A percentile compares a stretch with the other conserved stretches of the same genome.
These are phyloP conservation scores for Empidonax alnorum DNA, from an alignment of 2,113 vertebrate genomes.

Conservation along the genomic window DNA sequence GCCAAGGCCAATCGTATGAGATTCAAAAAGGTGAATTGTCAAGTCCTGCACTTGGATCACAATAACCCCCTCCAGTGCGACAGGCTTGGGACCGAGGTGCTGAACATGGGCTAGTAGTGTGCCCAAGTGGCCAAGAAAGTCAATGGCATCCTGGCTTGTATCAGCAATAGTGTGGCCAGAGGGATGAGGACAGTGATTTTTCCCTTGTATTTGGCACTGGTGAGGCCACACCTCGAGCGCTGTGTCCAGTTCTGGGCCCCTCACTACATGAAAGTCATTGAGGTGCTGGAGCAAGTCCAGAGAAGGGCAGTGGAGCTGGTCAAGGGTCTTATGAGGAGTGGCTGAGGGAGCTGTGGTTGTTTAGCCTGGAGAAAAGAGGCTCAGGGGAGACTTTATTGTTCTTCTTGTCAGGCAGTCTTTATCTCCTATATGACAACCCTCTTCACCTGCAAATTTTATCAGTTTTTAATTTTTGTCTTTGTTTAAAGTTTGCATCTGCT, in stretches of 20 bases:
- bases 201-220: rapidly evolving
- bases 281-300: rapidly evolving
- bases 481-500: neutral
- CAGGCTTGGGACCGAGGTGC: neutral
- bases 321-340: neutral
- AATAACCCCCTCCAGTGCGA: neutral
- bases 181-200: neutral
- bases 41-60: neutral
- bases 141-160: neutral
- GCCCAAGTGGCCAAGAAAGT: neutral
- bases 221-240: rapidly evolving
- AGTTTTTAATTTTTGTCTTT: neutral
- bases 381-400: neutral
- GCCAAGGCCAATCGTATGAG: rapidly evolving
- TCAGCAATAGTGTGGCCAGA: neutral
- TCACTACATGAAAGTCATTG: neutral
- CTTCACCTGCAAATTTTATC: neutral
- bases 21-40: neutral
- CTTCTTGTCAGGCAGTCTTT: neutral
- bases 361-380: neutral
- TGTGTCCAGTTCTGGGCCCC: neutral
- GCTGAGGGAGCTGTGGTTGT: neutral
- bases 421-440: neutral
- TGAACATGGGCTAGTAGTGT: neutral
- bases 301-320: neutral